A percentile compares a stretch with the other conserved stretches of the same genome.
These are phyloP conservation scores for Rhadina sibilatrix DNA, from an alignment of 2,113 vertebrate genomes.

Conservation along the genomic window DNA sequence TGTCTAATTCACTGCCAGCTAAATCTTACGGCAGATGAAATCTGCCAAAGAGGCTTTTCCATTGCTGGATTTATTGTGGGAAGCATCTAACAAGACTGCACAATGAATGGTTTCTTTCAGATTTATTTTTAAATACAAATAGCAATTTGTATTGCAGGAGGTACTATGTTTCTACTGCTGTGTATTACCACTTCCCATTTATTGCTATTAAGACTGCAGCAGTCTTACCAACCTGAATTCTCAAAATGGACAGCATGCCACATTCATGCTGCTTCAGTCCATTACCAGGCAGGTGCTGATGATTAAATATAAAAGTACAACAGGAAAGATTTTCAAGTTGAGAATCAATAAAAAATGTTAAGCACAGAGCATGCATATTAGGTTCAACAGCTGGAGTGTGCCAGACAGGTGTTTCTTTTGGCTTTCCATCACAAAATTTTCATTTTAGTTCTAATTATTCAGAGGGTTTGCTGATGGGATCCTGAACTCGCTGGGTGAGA, in stretches of 20 bases:
- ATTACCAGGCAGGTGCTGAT: neutral
- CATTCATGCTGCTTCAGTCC: neutral
- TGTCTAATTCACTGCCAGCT: neutral
- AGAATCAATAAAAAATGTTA: neutral
- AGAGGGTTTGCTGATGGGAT: neutral
- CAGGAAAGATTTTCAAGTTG: neutral
- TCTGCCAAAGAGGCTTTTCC: neutral
- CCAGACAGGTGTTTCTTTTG: neutral
- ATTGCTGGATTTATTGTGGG: neutral
- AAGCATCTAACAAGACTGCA: neutral
- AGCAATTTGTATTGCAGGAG: neutral
- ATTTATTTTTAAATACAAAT: neutral
- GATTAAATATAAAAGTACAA: neutral
- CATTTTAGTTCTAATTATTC: neutral
- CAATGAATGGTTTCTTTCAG: neutral
- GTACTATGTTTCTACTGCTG: neutral
- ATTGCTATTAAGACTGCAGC: neutral
- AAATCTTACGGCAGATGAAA: neutral
- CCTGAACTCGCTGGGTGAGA: neutral
- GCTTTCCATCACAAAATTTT: neutral
- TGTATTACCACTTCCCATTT: neutral
- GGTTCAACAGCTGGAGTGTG: neutral
- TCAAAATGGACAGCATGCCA: neutral
- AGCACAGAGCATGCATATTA: neutral
- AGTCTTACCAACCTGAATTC: neutral